Evolutionary conservation across 1,140 invertebrate species (phyloP).

Genomic region (Philopotamus ludificatus): DNA sequence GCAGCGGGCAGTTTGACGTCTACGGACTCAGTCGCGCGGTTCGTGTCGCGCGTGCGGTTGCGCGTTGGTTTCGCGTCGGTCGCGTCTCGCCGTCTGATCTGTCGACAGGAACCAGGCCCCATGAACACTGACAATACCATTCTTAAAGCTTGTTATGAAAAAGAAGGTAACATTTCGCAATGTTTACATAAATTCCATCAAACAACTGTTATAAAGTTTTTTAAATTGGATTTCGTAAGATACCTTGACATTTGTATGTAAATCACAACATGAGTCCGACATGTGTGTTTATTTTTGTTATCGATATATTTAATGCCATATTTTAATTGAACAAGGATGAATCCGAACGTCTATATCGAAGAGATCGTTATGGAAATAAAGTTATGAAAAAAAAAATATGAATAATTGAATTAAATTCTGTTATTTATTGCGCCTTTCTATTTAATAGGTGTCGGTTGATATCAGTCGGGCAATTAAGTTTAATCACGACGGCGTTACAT

Average conservation of each 20-base stretch:
- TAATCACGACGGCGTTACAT: no score
- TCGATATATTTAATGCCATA: no score
- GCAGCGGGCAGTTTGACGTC: not conserved
- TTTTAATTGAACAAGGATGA: no score
- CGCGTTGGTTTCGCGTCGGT: not conserved
- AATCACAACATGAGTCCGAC: no score
- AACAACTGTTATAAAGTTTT: not conserved
- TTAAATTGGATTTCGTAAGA: not conserved
- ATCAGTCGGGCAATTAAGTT: no score
- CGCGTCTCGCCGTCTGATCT: not conserved
- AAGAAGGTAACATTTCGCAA: not conserved
- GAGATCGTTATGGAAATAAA: no score
- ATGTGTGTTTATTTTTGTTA: no score
- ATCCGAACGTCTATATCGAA: no score
- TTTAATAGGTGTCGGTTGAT: not conserved
- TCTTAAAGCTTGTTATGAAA: not conserved
- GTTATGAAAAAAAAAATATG: no score
- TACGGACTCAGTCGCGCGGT: not conserved
- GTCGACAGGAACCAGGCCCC: not conserved
- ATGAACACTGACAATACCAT: not conserved
- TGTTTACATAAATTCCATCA: not conserved
- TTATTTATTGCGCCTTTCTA: not conserved
- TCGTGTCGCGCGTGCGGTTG: not conserved
- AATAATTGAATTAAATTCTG: no score
- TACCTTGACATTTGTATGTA: no score